phyloP scores from a whole-genome alignment of 2,113 vertebrate genomes.

The Salvelinus namaycush region DNA sequence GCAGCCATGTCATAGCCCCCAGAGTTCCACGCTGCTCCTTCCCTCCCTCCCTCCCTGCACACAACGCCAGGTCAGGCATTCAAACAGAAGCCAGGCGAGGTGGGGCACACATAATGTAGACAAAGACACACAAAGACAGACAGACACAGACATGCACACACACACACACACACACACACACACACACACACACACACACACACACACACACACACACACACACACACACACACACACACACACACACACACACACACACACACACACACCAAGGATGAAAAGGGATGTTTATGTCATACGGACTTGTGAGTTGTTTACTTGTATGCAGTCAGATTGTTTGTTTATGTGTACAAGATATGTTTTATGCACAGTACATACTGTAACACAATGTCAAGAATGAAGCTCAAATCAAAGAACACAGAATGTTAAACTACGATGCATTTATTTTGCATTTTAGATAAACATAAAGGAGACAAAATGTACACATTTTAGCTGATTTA shows the following conservation, averaged over 20 bases:
- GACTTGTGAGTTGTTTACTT: neutral
- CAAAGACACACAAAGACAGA: too few relatives aligned
- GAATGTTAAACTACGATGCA: neutral
- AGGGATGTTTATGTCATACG: neutral
- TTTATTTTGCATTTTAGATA: neutral
- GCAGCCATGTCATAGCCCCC: constrained; percentile 29
- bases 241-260: constrained; percentile 4
- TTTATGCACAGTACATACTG: neutral
- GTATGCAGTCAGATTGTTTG: neutral
- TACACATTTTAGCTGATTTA: too few relatives aligned
- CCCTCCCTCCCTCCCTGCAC: too few relatives aligned
- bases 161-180: constrained; percentile 10
- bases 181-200: constrained; percentile 16
- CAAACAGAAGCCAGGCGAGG: neutral
- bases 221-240: constrained; percentile 1
- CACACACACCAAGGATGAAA: constrained; percentile 5
- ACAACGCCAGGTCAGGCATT: constrained; percentile 21
- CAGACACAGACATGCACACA: neutral
- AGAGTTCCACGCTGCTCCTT: neutral
- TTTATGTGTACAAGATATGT: neutral
- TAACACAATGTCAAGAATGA: neutral
- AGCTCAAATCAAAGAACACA: neutral
- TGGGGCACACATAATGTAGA: neutral
- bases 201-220: constrained; percentile 14
- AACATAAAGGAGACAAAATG: too few relatives aligned